phyloP scores from a whole-genome alignment of 2,113 vertebrate species.

The Microcebus murinus region DNA sequence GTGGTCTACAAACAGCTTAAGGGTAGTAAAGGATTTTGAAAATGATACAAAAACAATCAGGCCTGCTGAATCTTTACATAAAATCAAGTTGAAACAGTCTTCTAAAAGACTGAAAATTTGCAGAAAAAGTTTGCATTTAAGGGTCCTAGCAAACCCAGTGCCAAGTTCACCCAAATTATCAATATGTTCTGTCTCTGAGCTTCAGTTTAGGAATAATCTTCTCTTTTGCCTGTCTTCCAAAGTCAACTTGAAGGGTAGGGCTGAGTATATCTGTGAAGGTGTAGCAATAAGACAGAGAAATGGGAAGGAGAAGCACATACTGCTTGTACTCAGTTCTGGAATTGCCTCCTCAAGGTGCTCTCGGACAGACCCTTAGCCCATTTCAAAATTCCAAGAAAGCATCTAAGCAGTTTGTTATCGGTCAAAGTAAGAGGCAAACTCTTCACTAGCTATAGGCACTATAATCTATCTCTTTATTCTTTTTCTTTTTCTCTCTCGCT shows the following conservation, averaged over 20 bases:
- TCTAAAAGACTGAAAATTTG: background rate
- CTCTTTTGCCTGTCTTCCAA: background rate
- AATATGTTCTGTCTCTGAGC: background rate
- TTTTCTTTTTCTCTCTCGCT: background rate
- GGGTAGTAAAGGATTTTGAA: background rate
- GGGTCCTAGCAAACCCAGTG: background rate
- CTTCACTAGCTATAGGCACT: accelerated
- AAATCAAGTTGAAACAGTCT: background rate
- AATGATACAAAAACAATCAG: background rate
- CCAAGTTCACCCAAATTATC: background rate
- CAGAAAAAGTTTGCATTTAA: background rate
- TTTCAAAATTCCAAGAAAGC: background rate
- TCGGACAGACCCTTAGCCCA: background rate
- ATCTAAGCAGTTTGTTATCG: too few species aligned
- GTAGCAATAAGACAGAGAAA: background rate
- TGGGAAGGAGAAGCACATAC: accelerated
- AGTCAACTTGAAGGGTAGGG: background rate
- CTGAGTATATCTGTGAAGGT: background rate
- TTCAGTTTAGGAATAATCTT: background rate
- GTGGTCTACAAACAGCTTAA: background rate
- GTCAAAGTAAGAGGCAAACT: background rate
- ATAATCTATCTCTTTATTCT: background rate
- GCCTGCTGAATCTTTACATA: background rate
- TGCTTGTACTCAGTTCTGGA: accelerated
- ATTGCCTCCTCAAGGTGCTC: background rate